phyloP scores from a whole-genome alignment of 2,888 invertebrate genomes.

The Choristoneura rosaceana region DNA sequence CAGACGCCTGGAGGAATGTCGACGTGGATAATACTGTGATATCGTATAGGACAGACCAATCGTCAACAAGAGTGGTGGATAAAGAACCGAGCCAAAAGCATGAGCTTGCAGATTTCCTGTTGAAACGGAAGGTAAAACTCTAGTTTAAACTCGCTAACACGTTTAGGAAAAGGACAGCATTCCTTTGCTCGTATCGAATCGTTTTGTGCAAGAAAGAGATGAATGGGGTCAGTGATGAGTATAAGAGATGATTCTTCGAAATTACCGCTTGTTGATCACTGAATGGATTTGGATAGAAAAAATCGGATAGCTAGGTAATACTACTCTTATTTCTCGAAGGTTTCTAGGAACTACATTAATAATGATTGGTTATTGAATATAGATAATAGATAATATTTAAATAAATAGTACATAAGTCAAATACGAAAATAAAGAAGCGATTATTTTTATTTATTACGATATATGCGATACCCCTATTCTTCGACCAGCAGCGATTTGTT shows the following conservation, averaged over 20 bases:
- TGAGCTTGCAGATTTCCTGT: constrained; percentile 84
- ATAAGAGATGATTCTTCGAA: too few relatives aligned
- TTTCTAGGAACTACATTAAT: too few relatives aligned
- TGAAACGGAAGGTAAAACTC: constrained; percentile 76
- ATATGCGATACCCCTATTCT: constrained; percentile 31
- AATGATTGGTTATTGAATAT: background rate
- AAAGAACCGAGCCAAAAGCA: constrained; percentile 70
- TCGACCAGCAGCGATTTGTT: constrained; percentile 39
- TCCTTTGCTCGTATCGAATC: too few relatives aligned
- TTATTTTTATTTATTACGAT: constrained; percentile 9
- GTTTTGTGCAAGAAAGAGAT: too few relatives aligned
- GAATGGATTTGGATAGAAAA: too few relatives aligned
- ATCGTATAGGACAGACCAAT: constrained; percentile 59
- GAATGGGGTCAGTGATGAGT: too few relatives aligned
- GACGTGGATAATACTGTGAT: constrained; percentile 60
- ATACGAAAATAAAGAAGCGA: background rate
- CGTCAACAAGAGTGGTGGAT: constrained; percentile 46
- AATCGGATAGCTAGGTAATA: too few relatives aligned
- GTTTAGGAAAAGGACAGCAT: too few relatives aligned
- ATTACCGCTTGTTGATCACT: too few relatives aligned
- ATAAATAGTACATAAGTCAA: background rate
- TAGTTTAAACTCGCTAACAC: background rate
- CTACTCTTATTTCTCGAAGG: too few relatives aligned
- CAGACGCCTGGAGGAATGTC: constrained; percentile 81
- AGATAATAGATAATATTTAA: too few relatives aligned